Conservation (phyloP, 2,113 vertebrate genomes). For the Lycaon pictus region DNA sequence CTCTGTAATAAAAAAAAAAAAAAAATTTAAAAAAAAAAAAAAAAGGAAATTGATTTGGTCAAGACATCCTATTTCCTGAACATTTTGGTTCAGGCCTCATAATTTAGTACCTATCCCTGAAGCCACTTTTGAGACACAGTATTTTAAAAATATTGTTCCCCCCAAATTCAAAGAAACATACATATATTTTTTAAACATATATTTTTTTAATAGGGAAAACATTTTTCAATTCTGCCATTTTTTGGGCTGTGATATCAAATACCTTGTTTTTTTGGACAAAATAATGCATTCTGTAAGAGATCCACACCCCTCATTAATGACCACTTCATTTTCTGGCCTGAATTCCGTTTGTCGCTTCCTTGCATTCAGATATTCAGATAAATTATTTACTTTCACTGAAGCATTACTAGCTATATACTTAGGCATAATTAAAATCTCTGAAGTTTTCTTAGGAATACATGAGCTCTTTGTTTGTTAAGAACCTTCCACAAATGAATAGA, state of each 20-base stretch:
- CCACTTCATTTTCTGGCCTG: not conserved
- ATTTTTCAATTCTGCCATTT: not conserved
- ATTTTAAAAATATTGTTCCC: not conserved
- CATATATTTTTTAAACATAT: not conserved
- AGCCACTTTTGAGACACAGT: not conserved
- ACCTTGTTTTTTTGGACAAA: not conserved
- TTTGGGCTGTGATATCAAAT: not conserved
- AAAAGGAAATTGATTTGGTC: not conserved
- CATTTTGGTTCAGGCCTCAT: slow-evolving; percentile 27
- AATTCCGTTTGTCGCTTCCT: not conserved
- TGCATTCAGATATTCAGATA: slow-evolving; percentile 33
- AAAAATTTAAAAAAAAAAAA: no score
- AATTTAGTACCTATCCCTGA: not conserved
- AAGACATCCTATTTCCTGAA: slow-evolving; percentile 17
- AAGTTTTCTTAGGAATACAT: slow-evolving; percentile 25
- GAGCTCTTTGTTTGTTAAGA: slow-evolving; percentile 27
- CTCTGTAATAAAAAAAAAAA: no score
- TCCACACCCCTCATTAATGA: not conserved
- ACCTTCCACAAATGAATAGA: slow-evolving; percentile 14
- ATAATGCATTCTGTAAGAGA: not conserved
- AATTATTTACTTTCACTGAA: not conserved
- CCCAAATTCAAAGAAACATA: not conserved
- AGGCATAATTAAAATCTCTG: not conserved
- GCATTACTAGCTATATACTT: not conserved
- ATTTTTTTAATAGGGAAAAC: slow-evolving; percentile 25